These are phyloP conservation scores for Parazoanthus swiftii DNA, from an alignment of 92 coral and sea anemone genomes.

Conservation along the genomic window DNA sequence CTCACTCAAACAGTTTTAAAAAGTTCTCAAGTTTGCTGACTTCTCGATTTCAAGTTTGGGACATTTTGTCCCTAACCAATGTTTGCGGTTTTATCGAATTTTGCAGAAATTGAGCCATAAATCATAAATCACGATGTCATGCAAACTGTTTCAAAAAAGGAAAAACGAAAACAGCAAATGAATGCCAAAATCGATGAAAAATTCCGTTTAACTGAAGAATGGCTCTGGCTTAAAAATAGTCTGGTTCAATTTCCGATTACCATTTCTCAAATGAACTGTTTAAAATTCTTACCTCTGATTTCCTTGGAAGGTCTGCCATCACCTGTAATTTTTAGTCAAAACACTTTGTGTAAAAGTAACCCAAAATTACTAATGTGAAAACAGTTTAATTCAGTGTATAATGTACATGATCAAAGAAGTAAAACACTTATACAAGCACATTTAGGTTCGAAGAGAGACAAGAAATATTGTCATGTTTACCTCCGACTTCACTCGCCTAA, in stretches of 20 bases:
- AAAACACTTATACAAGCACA: not conserved
- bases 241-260: too few relatives aligned
- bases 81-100: too few relatives aligned
- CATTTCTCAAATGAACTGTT: too few relatives aligned
- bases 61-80: too few relatives aligned
- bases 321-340: slow-evolving; percentile 48
- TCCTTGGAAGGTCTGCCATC: slow-evolving; percentile 75
- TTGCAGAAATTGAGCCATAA: too few relatives aligned
- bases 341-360: not conserved
- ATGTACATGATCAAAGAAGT: not conserved
- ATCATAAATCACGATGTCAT: too few relatives aligned
- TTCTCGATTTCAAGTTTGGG: too few relatives aligned
- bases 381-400: not conserved
- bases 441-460: not conserved
- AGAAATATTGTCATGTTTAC: slow-evolving; percentile 35
- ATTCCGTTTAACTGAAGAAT: not conserved
- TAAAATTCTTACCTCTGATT: slow-evolving; percentile 69
- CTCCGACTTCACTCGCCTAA: slow-evolving; percentile 87
- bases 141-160: too few relatives aligned
- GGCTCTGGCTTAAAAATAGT: too few relatives aligned
- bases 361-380: too few relatives aligned
- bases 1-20: too few relatives aligned
- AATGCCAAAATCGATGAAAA: not conserved
- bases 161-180: not conserved
- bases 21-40: too few relatives aligned